Evolutionary conservation across 2,888 invertebrate species (phyloP), one percentile per base, ranked within the genome.

Genomic region (Cerceris rybyensis): DNA sequence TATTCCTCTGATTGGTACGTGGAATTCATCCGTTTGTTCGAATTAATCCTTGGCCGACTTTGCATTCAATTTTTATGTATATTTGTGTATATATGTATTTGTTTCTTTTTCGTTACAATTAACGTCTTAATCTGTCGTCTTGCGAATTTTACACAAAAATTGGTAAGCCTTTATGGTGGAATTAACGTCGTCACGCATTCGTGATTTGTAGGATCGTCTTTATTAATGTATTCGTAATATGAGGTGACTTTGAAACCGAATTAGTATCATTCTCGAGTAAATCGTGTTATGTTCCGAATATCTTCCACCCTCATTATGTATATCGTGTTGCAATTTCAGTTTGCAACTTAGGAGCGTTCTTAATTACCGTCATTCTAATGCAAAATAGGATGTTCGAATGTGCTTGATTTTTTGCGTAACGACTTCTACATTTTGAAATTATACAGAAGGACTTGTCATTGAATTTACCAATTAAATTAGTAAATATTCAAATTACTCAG

Each of bases 1-100:
- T 74, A 58, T 70, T 77, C 78, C 73, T 78, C 79, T 73, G 79
- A 73, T 78, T 77, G 72, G 78, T 77, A 57, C 57, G 69, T 68
- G 63, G 72, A 68, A 76, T 71, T 59, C 71, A 59, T 78, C 67
- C 71, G 71, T 60, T 63, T 61, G 66, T 66, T 59, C 61, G 71
- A 65, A 72, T 52, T 52, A 28, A 59, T 65, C 43, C 55, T 28
- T 52, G 60, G 60, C 43, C 8, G 46, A 59, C 14, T 5, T 16
- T 68, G 43, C 54, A 41, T 46, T 39, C 61, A 46, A 43, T 49
- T 63, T 8, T n/a, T 13, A 13, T 13, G 7, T 41, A 8, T 42
- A 13, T 17, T 28, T 28, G 28, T 7, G 54, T 17, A 17, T 17
- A 16, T 13, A 16, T 11, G 17, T 11, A 17, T 8, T 55, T 17